These are phyloP conservation scores for Palloptera scutellata DNA, from an alignment of 2,888 invertebrate species.

Conservation along the genomic window DNA sequence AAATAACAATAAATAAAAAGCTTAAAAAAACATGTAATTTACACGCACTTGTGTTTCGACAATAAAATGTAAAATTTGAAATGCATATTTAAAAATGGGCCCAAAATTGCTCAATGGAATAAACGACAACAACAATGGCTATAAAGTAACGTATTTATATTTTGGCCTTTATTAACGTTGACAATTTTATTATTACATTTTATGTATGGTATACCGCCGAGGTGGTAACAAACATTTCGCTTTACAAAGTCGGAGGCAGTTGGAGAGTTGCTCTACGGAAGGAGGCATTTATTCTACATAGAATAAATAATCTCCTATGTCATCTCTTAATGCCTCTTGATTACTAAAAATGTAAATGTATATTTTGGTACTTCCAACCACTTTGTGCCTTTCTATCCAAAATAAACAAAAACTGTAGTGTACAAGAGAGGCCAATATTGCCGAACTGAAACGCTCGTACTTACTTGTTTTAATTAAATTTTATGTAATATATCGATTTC, in stretches of 20 bases:
- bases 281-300: neutral
- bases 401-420: neutral
- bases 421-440: too few species aligned
- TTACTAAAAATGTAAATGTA: constrained; percentile 18
- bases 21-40: neutral
- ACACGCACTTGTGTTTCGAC: neutral
- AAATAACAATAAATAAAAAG: neutral
- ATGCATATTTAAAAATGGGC: neutral
- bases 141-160: constrained; percentile 14
- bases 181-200: too few species aligned
- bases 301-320: too few species aligned
- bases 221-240: too few species aligned
- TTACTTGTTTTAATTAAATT: too few species aligned
- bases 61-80: constrained; percentile 1
- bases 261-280: too few species aligned
- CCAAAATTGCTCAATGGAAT: neutral
- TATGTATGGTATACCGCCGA: too few species aligned
- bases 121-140: neutral
- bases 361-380: constrained; percentile 4
- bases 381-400: neutral
- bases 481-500: too few species aligned
- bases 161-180: too few species aligned
- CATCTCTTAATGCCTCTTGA: too few species aligned
- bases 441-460: too few species aligned
- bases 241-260: too few species aligned